Percentiles rank a stretch among this genome's conserved stretches.
These are phyloP conservation scores for Brachypodius melanocephalos DNA, from an alignment of 2,113 vertebrate species.

Conservation along the genomic window DNA sequence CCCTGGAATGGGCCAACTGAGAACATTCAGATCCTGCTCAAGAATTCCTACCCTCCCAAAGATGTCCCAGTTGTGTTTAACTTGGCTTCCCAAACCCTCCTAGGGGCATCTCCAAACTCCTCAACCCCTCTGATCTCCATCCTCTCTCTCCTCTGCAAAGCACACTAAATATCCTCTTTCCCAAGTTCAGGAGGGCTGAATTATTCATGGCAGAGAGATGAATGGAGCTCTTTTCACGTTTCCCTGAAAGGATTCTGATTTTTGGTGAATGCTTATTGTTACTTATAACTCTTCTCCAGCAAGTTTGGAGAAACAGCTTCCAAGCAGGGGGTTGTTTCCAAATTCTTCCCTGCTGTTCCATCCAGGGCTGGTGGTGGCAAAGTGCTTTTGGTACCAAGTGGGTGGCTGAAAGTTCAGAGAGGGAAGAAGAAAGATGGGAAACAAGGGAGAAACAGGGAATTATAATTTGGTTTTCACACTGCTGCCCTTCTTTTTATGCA, in stretches of 20 bases:
- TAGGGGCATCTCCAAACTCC: not conserved
- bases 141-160: not conserved
- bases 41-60: not conserved
- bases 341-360: not conserved
- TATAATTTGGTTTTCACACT: not conserved
- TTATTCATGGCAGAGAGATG: not conserved
- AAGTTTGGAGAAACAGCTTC: not conserved
- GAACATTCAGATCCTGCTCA: not conserved
- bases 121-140: not conserved
- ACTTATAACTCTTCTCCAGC: not conserved
- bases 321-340: not conserved
- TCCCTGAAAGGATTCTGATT: not conserved
- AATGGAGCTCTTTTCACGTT: not conserved
- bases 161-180: not conserved
- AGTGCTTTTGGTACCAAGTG: not conserved
- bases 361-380: not conserved
- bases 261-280: not conserved
- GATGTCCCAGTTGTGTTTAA: not conserved
- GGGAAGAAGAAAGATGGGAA: not conserved
- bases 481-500: not conserved
- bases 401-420: not conserved
- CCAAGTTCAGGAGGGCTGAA: not conserved
- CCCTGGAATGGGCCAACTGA: not conserved
- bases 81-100: not conserved
- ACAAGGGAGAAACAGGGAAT: not conserved